phyloP scores from a whole-genome alignment of 2,888 invertebrate species.

The Latrodectus elegans region DNA sequence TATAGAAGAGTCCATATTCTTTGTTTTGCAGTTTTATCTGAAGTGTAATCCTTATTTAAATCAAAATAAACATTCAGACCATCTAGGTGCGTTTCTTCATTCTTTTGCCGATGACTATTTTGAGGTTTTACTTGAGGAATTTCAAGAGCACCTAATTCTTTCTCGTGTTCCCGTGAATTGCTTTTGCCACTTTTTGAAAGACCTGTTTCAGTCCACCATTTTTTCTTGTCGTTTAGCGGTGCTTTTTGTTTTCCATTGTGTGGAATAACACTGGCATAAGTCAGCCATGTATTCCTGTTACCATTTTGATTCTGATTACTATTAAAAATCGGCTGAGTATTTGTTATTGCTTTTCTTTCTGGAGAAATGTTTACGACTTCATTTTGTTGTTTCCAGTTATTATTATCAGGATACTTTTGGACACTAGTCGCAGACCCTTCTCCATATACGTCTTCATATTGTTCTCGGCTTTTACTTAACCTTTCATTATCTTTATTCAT shows the following conservation, averaged over 20 bases:
- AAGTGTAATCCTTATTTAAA: constrained; percentile 7
- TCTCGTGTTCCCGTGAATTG: not conserved
- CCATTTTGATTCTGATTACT: too few species aligned
- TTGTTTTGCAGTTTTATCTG: constrained; percentile 8
- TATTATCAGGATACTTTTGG: not conserved
- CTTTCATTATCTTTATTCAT: not conserved
- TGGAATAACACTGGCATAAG: too few species aligned
- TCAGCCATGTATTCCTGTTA: too few species aligned
- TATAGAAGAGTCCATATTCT: constrained; percentile 22
- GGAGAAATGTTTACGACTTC: not conserved
- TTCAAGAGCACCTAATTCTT: not conserved
- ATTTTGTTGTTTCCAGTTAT: not conserved
- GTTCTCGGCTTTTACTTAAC: not conserved
- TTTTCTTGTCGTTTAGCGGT: not conserved
- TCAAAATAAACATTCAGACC: constrained; percentile 7
- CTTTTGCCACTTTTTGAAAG: constrained; percentile 1
- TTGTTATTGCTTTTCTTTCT: not conserved
- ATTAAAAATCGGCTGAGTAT: too few species aligned
- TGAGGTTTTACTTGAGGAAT: not conserved
- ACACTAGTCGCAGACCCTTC: not conserved
- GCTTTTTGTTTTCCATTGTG: not conserved
- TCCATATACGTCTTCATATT: not conserved
- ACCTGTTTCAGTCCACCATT: constrained; percentile 30
- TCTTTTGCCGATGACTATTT: not conserved
- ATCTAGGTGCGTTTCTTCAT: constrained; percentile 17